phyloP scores from a whole-genome alignment of 2,797 vertebrate genomes.

The Chelmon rostratus region DNA sequence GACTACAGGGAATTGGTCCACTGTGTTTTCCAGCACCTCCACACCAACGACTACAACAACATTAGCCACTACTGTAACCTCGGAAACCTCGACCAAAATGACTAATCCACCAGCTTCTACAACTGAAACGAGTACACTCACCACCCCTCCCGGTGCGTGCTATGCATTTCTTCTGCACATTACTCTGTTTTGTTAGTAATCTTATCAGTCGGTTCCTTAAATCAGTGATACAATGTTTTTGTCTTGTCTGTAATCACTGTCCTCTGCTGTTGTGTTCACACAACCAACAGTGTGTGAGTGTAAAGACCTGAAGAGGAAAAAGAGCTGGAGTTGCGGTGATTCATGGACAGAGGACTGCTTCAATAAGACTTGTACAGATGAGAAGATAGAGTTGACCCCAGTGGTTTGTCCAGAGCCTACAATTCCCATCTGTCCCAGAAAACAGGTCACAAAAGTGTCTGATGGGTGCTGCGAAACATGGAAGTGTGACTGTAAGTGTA shows the following conservation, averaged over 20 bases:
- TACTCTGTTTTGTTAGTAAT: not conserved
- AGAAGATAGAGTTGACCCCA: slow-evolving; percentile 61
- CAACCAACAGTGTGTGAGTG: slow-evolving; percentile 43
- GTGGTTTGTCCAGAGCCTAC: slow-evolving; percentile 56
- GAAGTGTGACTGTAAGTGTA: slow-evolving; percentile 84
- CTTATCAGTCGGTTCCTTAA: not conserved
- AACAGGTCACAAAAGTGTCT: slow-evolving; percentile 39
- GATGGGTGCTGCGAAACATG: slow-evolving; percentile 80
- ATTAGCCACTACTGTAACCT: not conserved
- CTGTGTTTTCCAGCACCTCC: not conserved
- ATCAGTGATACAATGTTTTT: not conserved
- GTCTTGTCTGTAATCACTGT: not conserved
- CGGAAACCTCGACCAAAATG: not conserved
- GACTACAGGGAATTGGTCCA: not conserved
- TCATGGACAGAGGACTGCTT: slow-evolving; percentile 80
- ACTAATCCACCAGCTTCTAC: not conserved
- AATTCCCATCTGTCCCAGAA: slow-evolving; percentile 73
- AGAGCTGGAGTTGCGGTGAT: slow-evolving; percentile 61
- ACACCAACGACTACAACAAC: not conserved
- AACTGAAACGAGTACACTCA: not conserved
- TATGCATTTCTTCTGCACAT: not conserved
- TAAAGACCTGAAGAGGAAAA: slow-evolving; percentile 52
- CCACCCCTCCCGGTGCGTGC: not conserved
- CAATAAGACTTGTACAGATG: slow-evolving; percentile 56
- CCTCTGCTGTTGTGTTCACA: not conserved